These are phyloP conservation scores for Cephonodes hylas DNA, from an alignment of 2,888 invertebrate genomes.

Conservation along the genomic window DNA sequence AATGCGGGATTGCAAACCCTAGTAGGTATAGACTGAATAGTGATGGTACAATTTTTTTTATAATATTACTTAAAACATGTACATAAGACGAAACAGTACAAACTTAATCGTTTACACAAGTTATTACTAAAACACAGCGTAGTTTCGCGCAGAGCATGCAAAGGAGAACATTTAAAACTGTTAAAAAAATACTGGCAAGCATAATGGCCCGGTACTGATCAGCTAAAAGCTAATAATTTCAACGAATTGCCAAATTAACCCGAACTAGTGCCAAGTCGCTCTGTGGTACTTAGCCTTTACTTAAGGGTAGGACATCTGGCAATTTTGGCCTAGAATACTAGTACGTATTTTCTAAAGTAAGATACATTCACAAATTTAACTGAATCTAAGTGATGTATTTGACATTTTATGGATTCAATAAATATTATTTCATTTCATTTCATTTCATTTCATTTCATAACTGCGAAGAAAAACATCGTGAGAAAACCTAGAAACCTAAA, in stretches of 20 bases:
- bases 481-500: no score
- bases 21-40: no score
- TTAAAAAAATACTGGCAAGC: neutral
- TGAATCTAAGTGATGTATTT: no score
- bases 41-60: no score
- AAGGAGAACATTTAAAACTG: neutral
- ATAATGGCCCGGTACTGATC: slow-evolving; percentile 22
- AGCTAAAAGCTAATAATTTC: slow-evolving; percentile 31
- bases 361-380: no score
- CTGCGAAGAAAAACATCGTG: no score
- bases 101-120: neutral
- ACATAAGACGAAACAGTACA: no score
- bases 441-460: no score
- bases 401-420: no score
- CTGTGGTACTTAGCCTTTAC: slow-evolving; percentile 24
- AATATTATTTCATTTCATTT: no score
- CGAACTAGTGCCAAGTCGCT: slow-evolving; percentile 30
- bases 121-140: neutral
- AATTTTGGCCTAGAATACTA: neutral
- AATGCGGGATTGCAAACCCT: no score
- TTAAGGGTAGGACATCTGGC: slow-evolving; percentile 18
- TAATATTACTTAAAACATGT: no score
- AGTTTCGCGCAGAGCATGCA: neutral
- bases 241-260: slow-evolving; percentile 31
- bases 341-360: neutral